Percentiles rank a stretch among this genome's conserved stretches.
phyloP scores from a whole-genome alignment of 1,140 invertebrate genomes.

The Drosophila lini region DNA sequence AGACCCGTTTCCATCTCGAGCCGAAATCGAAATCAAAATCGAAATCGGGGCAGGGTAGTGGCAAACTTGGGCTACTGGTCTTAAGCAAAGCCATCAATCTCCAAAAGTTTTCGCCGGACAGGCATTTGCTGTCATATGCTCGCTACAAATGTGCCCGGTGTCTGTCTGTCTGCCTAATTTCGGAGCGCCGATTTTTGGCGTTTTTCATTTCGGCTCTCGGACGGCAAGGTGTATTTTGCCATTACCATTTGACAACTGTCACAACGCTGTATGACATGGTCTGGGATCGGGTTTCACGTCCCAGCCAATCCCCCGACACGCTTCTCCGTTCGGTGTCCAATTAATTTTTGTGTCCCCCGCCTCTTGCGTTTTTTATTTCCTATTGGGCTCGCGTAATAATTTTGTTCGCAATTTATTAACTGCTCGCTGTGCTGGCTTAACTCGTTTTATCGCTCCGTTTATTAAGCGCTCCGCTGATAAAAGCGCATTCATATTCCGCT shows the following conservation, averaged over 20 bases:
- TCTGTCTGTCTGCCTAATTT: constrained; percentile 57
- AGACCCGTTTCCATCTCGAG: constrained; percentile 65
- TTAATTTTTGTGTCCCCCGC: constrained; percentile 43
- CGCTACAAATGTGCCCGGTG: constrained; percentile 61
- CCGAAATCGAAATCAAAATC: constrained; percentile 7
- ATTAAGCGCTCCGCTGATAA: constrained; percentile 75
- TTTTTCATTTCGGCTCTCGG: constrained; percentile 42
- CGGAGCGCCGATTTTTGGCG: constrained; percentile 12
- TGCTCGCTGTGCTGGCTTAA: constrained; percentile 46
- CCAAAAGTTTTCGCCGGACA: constrained; percentile 47
- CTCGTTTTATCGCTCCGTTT: constrained; percentile 76
- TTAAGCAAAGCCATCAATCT: constrained; percentile 81
- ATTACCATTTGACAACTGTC: constrained; percentile 82
- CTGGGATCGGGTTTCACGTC: constrained; percentile 22
- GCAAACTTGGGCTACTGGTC: constrained; percentile 67
- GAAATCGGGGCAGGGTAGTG: constrained; percentile 8
- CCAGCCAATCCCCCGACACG: constrained; percentile 24
- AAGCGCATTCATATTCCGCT: constrained; percentile 74
- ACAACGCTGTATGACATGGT: constrained; percentile 80
- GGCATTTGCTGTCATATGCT: constrained; percentile 71
- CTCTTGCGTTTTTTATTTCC: constrained; percentile 28
- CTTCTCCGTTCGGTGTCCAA: constrained; percentile 40
- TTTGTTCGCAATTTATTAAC: constrained; percentile 78
- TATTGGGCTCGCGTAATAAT: constrained; percentile 71
- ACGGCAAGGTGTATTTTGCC: constrained; percentile 67